Evolutionary conservation across 53 echinoderm and acorn worm species (phyloP).

Genomic region (Temnopleurus reevesii): DNA sequence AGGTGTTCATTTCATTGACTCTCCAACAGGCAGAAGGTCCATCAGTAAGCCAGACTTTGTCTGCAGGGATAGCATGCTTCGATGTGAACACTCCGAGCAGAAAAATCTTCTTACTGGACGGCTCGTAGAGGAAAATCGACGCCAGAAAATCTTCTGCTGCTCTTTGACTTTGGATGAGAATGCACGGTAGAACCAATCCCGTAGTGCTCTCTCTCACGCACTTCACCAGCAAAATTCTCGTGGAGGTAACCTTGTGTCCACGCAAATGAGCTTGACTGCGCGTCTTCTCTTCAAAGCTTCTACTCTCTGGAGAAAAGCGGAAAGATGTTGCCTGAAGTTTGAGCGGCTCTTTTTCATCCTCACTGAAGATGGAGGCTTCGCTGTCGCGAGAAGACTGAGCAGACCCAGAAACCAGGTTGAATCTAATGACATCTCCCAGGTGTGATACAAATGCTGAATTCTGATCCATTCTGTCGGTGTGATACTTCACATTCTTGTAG

Average conservation of each 20-base stretch:
- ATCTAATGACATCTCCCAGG: constrained; percentile 25
- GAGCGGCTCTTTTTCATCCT: neutral
- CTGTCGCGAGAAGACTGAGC: neutral
- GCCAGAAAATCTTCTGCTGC: neutral
- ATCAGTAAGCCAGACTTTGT: neutral
- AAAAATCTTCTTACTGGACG: neutral
- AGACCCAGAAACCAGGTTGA: neutral
- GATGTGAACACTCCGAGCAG: neutral
- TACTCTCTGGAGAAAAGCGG: neutral
- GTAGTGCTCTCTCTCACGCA: neutral
- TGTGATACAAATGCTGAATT: constrained; percentile 20
- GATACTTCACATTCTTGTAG: too few relatives aligned
- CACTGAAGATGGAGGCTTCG: neutral
- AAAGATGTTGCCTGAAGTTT: neutral
- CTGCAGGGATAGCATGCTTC: neutral
- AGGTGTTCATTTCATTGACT: neutral
- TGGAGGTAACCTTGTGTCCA: neutral
- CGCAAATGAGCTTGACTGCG: neutral
- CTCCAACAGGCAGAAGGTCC: constrained; percentile 19
- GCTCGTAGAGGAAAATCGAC: neutral
- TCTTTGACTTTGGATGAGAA: neutral
- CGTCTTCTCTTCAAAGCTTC: neutral
- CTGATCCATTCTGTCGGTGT: neutral
- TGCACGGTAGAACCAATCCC: neutral
- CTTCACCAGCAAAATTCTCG: neutral